Conservation (phyloP, 2,797 vertebrate genomes). For the Acanthiza pusilla region DNA sequence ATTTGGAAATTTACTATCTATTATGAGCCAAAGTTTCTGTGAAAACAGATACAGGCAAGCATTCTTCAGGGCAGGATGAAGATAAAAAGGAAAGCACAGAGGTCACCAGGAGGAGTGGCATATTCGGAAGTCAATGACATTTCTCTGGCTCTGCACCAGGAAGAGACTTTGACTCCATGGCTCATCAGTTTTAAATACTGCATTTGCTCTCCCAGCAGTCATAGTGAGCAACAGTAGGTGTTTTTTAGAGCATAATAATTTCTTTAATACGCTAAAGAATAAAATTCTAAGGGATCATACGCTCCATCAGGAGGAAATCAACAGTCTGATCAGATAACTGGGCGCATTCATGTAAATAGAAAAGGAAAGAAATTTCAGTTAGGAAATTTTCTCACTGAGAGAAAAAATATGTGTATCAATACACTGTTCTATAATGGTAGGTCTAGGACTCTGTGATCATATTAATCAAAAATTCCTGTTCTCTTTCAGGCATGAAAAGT, state of each 20-base stretch:
- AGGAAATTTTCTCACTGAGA: neutral
- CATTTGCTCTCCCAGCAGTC: neutral
- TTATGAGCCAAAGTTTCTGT: neutral
- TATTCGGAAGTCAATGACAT: neutral
- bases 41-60: neutral
- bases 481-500: neutral
- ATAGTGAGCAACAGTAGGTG: neutral
- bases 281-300: neutral
- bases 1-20: neutral
- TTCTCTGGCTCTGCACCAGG: neutral
- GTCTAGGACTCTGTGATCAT: neutral
- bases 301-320: neutral
- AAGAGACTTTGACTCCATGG: neutral
- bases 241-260: neutral
- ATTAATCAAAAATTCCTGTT: neutral
- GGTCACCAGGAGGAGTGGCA: fast-evolving
- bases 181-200: neutral
- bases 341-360: neutral
- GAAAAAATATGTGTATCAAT: neutral
- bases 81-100: neutral
- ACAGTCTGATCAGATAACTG: neutral
- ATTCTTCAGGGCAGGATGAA: neutral
- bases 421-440: neutral
- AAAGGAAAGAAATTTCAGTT: neutral
- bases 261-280: neutral